These are phyloP conservation scores for Steatornis caripensis DNA, from an alignment of 2,113 vertebrate species.

Conservation along the genomic window DNA sequence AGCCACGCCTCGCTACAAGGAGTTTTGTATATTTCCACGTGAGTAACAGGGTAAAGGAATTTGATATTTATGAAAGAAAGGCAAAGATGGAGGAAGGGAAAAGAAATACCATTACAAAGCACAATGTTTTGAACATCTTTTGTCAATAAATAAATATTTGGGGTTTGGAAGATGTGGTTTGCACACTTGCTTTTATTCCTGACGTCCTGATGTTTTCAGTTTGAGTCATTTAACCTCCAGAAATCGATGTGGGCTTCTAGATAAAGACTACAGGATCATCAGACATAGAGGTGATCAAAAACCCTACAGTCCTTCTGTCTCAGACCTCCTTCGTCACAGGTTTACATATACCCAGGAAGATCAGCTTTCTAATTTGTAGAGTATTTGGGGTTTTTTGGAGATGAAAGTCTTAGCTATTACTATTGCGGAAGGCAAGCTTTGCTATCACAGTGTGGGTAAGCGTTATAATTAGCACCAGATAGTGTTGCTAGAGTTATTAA, in stretches of 20 bases:
- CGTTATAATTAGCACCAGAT: neutral
- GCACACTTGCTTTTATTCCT: neutral
- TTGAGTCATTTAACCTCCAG: neutral
- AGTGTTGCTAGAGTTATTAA: neutral
- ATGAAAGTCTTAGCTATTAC: neutral
- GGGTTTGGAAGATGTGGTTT: neutral
- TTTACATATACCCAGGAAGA: neutral
- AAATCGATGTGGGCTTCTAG: neutral
- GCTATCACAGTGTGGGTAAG: neutral
- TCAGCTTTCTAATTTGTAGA: neutral
- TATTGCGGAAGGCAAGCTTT: slow-evolving; percentile 5
- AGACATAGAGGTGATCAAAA: neutral
- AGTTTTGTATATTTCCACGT: neutral
- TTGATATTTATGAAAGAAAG: neutral
- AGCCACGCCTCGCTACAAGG: neutral
- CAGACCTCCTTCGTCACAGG: neutral
- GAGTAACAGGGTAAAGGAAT: neutral
- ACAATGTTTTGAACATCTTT: neutral
- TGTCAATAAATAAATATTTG: neutral
- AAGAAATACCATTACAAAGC: neutral
- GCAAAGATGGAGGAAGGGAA: neutral
- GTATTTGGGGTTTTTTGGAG: neutral
- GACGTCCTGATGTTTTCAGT: neutral
- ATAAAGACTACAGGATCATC: neutral
- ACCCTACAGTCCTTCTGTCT: neutral